Evolutionary conservation across 2,113 vertebrate genomes (phyloP).

Genomic region (Canis aureus): DNA sequence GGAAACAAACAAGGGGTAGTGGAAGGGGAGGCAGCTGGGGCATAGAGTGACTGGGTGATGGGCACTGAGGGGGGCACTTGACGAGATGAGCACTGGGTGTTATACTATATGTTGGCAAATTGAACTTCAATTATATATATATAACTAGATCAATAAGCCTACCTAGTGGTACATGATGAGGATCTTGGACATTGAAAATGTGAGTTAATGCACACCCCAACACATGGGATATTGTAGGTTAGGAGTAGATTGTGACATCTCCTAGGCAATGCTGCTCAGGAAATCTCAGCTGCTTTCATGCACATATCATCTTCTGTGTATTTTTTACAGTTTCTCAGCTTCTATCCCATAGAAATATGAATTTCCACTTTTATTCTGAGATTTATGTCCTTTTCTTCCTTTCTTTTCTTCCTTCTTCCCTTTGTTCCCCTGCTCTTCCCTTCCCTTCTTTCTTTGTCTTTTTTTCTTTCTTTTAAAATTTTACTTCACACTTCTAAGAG

Average conservation of each 20-base stretch:
- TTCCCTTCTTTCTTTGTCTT: not conserved
- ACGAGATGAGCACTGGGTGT: no score
- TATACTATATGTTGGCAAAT: no score
- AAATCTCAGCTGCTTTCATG: not conserved
- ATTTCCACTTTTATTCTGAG: not conserved
- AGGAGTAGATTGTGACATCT: not conserved
- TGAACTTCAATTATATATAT: no score
- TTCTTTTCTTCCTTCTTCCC: no score
- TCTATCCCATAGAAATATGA: not conserved
- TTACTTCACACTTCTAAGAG: not conserved
- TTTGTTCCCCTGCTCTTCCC: not conserved
- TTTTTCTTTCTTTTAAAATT: not conserved
- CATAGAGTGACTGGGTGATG: no score
- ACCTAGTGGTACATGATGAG: not conserved
- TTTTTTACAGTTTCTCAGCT: not conserved
- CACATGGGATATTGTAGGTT: not conserved
- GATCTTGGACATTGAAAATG: not conserved
- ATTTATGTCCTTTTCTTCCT: not conserved
- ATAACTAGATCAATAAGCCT: not conserved
- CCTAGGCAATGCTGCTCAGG: not conserved
- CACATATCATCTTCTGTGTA: not conserved
- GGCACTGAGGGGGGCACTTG: no score
- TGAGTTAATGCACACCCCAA: not conserved
- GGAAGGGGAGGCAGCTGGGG: no score
- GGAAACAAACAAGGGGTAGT: no score